phyloP scores from a whole-genome alignment of 2,113 vertebrate genomes.

The Hemicordylus capensis region DNA sequence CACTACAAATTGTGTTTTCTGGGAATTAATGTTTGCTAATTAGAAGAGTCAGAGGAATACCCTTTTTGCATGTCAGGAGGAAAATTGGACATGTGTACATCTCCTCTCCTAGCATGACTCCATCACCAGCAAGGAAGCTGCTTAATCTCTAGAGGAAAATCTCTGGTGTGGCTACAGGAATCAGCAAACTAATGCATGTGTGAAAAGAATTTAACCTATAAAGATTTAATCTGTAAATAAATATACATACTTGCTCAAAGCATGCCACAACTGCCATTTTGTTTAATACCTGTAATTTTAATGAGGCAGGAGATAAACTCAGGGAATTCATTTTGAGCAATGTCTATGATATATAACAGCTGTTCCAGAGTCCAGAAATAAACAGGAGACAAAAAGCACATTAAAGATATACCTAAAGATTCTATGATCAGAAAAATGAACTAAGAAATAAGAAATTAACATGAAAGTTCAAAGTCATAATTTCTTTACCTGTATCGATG shows the following conservation, averaged over 20 bases:
- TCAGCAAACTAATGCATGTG: background rate
- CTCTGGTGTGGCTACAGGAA: background rate
- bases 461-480: slow-evolving; percentile 1
- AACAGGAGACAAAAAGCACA: background rate
- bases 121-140: background rate
- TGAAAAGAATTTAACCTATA: too few relatives aligned
- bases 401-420: background rate
- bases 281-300: background rate
- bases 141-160: background rate
- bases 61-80: too few relatives aligned
- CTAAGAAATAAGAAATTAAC: accelerated
- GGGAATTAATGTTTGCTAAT: background rate
- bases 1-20: background rate
- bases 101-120: background rate
- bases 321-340: background rate
- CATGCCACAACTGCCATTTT: background rate
- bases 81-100: too few relatives aligned
- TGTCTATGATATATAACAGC: background rate
- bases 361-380: background rate
- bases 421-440: background rate
- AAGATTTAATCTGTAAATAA: background rate
- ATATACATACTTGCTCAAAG: background rate
- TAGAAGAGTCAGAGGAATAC: background rate
- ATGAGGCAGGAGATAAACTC: background rate
- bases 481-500: slow-evolving; percentile 84